phyloP scores from a whole-genome alignment of 2,113 vertebrate species.

The Scatophagus argus region DNA sequence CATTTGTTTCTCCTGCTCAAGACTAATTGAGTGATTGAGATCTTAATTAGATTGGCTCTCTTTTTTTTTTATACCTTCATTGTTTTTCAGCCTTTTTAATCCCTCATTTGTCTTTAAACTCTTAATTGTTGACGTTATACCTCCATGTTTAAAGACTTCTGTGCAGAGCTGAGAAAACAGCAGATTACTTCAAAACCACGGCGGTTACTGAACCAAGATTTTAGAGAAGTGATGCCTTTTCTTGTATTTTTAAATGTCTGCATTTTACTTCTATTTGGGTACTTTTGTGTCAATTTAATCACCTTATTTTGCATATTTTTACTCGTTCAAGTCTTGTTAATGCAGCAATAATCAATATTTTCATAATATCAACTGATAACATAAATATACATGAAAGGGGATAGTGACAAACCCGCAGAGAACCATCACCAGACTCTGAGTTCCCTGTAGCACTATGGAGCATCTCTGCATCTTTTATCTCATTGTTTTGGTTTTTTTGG shows the following conservation, averaged over 20 bases:
- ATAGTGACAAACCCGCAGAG: constrained; percentile 35
- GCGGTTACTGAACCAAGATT: background rate
- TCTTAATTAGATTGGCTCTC: constrained; percentile 79
- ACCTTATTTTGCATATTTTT: background rate
- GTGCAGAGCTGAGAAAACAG: constrained; percentile 29
- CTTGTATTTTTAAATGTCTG: background rate
- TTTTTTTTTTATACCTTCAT: constrained; percentile 58
- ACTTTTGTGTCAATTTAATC: background rate
- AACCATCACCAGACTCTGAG: constrained; percentile 8
- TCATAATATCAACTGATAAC: background rate
- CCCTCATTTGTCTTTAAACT: constrained; percentile 57
- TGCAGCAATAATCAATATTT: background rate
- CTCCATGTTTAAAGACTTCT: constrained; percentile 40
- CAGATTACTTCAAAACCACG: constrained; percentile 44
- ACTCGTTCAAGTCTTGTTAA: background rate
- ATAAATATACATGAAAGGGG: background rate
- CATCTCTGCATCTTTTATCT: constrained; percentile 8
- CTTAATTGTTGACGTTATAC: constrained; percentile 36
- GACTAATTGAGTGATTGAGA: constrained; percentile 81
- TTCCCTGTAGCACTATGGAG: background rate
- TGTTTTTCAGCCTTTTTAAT: constrained; percentile 60
- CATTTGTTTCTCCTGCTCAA: constrained; percentile 76
- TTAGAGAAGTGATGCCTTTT: background rate
- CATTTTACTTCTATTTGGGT: background rate
- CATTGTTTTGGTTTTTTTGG: constrained; percentile 37